Evolutionary conservation across 53 echinoderm and acorn worm species (phyloP), one percentile per base, ranked within the genome.

Genomic region (Crossaster papposus): DNA sequence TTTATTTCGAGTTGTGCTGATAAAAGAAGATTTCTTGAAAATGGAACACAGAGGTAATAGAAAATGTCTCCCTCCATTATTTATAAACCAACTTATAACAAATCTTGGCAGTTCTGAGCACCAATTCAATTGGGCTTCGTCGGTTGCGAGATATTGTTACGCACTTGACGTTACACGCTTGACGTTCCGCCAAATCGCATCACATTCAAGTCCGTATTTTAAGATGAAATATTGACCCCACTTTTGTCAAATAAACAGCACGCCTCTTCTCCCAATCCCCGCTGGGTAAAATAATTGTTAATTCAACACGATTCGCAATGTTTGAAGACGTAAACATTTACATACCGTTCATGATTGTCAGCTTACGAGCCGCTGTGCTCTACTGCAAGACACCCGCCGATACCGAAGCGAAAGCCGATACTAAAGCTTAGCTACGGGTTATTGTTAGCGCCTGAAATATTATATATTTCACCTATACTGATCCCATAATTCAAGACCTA

Each of bases 401-500:
- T 32, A 44, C 44, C 31, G 55, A 33, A 7, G 28, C 28, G 68
- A 68, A 68, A 68, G 28, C 24, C 68, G 24, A 26, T 10, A 32
- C 32, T 54, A 15, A 3, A 1, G 55, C 13, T 36, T 35, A 14
- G 36, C 74, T 36, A 0, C 34, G 9, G 44, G 7, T n/a, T n/a
- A n/a, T n/a, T 33, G 54, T 80, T 58, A 12, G 31, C 31, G 58
- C 34, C 68, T 72, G 84, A 84, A 84, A 84, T 84, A 70, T 83
- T 83, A 74, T 74, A 82, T 68, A 82, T 84, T 72, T 72, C 72
- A 72, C 84, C 72, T 53, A 2, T 78, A 23, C 26, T 84, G 72
- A 84, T 70, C 84, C 52, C 84, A 84, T 84, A 84, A 84, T 72
- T 84, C 84, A 71, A 84, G 31, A 29, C 24, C 30, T 7, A 36